phyloP scores from a whole-genome alignment of 2,888 invertebrate species.

The Aphidius colemani region DNA sequence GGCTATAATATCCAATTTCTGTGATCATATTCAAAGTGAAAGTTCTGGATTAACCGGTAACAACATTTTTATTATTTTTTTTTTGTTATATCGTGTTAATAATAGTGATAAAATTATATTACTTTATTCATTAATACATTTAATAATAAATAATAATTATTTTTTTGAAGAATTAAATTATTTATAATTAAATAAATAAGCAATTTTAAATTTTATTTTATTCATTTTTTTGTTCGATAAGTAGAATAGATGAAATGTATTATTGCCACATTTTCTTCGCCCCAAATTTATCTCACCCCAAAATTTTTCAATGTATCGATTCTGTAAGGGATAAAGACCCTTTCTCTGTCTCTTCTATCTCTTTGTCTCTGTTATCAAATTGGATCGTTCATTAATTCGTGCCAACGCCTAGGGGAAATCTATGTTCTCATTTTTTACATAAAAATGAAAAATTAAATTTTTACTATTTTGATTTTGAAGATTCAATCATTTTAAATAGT shows the following conservation, averaged over 20 bases:
- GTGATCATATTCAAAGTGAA: conserved; percentile 4
- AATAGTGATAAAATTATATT: conserved; percentile 12
- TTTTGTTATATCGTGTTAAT: no score
- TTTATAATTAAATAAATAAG: no score
- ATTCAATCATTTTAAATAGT: no score
- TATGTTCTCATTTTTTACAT: no score
- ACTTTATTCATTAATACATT: neutral
- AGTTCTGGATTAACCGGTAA: conserved; percentile 6
- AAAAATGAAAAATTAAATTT: no score
- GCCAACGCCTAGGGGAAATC: neutral
- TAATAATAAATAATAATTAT: no score
- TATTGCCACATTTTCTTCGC: conserved; percentile 11
- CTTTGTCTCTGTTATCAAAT: neutral
- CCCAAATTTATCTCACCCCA: neutral
- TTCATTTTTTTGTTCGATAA: neutral
- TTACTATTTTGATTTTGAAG: no score
- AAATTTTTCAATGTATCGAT: conserved; percentile 15
- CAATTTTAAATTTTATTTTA: neutral
- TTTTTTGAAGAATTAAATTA: no score
- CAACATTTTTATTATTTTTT: neutral
- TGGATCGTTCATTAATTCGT: conserved; percentile 15
- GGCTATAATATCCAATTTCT: neutral
- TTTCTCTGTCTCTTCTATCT: neutral
- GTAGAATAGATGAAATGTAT: neutral
- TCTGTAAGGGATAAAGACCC: neutral